Percentiles rank a stretch among this genome's conserved stretches.
Evolutionary conservation across 2,888 invertebrate genomes (phyloP).

Genomic region (Zygaena filipendulae): DNA sequence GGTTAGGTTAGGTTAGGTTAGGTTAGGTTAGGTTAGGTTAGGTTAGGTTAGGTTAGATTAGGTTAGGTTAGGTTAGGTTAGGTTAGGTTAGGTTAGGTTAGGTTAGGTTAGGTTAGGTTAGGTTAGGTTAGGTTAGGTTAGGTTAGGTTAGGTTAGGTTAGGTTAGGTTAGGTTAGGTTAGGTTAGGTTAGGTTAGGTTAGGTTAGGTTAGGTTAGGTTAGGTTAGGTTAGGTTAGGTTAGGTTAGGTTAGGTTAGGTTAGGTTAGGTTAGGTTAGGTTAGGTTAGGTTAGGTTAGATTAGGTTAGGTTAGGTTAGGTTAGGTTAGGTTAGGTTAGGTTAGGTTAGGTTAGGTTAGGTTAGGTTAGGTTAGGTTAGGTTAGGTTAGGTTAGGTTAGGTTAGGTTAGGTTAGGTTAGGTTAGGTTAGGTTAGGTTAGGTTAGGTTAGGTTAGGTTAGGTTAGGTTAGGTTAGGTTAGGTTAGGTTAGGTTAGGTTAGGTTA

Average conservation of each 20-base stretch:
- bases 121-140: slow-evolving; percentile 14
- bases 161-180: slow-evolving; percentile 9
- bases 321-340: slow-evolving; percentile 16
- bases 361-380: slow-evolving; percentile 7
- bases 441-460: slow-evolving; percentile 9
- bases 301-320: slow-evolving; percentile 16
- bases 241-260: slow-evolving; percentile 10
- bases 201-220: slow-evolving; percentile 10
- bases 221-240: slow-evolving; percentile 12
- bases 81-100: slow-evolving; percentile 11
- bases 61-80: slow-evolving; percentile 8
- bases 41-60: slow-evolving; percentile 13
- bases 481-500: slow-evolving; percentile 6
- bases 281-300: slow-evolving; percentile 14
- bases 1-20: slow-evolving; percentile 8
- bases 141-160: slow-evolving; percentile 10
- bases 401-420: slow-evolving; percentile 8
- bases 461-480: slow-evolving; percentile 8
- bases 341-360: slow-evolving; percentile 10
- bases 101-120: slow-evolving; percentile 12
- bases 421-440: slow-evolving; percentile 8
- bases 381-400: slow-evolving; percentile 8
- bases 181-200: slow-evolving; percentile 11
- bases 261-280: slow-evolving; percentile 13
- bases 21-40: slow-evolving; percentile 14